phyloP scores from a whole-genome alignment of 2,113 vertebrate genomes.

The Grammomys surdaster region DNA sequence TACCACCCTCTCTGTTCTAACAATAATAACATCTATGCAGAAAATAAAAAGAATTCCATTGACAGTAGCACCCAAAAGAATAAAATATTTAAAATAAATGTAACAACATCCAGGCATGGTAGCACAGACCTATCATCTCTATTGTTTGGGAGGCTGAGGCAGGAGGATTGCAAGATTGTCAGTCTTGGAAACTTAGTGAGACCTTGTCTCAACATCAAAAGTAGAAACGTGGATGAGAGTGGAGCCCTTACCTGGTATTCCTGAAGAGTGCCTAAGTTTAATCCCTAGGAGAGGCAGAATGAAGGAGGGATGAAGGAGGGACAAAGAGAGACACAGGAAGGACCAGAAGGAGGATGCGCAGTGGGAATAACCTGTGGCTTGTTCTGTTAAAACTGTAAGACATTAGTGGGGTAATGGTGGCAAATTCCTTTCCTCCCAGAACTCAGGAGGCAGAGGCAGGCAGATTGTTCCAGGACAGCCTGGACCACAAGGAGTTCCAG shows the following conservation, averaged over 20 bases:
- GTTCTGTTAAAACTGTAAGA: background rate
- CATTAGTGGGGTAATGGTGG: background rate
- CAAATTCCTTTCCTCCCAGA: background rate
- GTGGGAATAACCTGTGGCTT: background rate
- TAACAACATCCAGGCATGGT: background rate
- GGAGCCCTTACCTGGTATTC: background rate
- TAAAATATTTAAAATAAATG: background rate
- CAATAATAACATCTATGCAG: background rate
- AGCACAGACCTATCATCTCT: background rate
- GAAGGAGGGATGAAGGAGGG: background rate
- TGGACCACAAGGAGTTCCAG: background rate
- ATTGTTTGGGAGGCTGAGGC: background rate
- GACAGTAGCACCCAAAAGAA: background rate
- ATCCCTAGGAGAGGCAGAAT: background rate
- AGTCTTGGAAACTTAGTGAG: background rate
- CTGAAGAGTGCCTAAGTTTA: background rate
- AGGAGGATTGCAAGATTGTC: background rate
- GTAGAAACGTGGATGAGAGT: background rate
- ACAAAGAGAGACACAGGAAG: conserved; percentile 6
- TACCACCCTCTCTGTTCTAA: background rate
- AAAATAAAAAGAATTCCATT: background rate
- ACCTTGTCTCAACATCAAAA: background rate
- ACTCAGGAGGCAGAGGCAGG: background rate
- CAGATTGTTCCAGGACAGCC: background rate
- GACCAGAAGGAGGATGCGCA: background rate